phyloP scores from a whole-genome alignment of 2,888 invertebrate species.

The Oasisia sp. region DNA sequence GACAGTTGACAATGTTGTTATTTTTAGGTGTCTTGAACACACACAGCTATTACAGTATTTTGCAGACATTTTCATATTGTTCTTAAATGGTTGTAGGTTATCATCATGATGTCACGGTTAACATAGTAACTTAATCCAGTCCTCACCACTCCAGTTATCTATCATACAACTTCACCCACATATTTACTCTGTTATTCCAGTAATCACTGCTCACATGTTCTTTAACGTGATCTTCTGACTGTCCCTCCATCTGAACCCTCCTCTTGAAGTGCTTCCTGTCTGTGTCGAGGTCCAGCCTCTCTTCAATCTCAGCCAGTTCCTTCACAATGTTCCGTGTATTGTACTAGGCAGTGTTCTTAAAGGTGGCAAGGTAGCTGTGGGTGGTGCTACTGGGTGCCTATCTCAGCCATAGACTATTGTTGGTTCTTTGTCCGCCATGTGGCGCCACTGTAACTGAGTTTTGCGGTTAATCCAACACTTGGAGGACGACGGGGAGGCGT shows the following conservation, averaged over 20 bases:
- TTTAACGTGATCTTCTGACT: background rate
- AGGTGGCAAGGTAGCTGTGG: too few relatives aligned
- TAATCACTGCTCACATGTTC: background rate
- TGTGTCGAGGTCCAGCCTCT: background rate
- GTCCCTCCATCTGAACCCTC: background rate
- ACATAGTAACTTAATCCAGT: too few relatives aligned
- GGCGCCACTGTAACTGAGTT: too few relatives aligned
- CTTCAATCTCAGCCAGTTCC: background rate
- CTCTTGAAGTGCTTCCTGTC: slow-evolving; percentile 4
- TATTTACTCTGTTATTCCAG: background rate
- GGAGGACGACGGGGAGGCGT: too few relatives aligned
- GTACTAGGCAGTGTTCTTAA: too few relatives aligned
- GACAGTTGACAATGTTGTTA: too few relatives aligned
- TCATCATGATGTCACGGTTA: too few relatives aligned
- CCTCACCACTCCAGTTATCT: background rate
- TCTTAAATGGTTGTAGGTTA: background rate
- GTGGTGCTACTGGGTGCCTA: too few relatives aligned
- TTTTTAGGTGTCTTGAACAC: too few relatives aligned
- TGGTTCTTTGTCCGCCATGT: too few relatives aligned
- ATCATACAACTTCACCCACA: background rate
- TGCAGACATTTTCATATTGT: background rate
- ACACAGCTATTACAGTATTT: background rate
- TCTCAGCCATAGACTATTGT: too few relatives aligned
- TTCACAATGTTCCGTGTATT: background rate
- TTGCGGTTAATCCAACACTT: too few relatives aligned